Base-by-base conservation (phyloP, 2,113 vertebrate species). In the Muscicapa adusta region DNA sequence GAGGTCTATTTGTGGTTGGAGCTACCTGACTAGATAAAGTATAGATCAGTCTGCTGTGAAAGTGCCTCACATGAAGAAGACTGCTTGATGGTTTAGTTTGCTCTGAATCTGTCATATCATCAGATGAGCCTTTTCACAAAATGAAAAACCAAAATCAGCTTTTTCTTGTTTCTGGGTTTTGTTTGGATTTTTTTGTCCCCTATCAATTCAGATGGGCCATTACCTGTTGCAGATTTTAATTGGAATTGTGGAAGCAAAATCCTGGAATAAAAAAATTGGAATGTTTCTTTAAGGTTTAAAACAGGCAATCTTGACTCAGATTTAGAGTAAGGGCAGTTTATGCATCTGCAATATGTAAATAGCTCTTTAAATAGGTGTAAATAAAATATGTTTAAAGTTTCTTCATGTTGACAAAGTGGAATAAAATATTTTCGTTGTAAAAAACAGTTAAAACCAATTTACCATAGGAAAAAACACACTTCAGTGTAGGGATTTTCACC, bases 1-100 rank as follows among this genome's bases (percentile, higher is more conserved):
- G 94, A 94, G 83, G 51, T 96, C 79, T 96, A 77, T 91, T 91
- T 94, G 92, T 96, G 86, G 43, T 70, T 96, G 94, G 94, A 96
- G 76, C 80, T 74, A 84, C 89, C 83, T 96, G 80, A 67, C 83
- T 95, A 97, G 86, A 63, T 92, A 94, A 91, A 95, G 25, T 38
- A 53, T 93, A 94, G 95, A 84, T 92, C 66, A 96, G 86, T 89
- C 84, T 96, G 76, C 93, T 94, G 19, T 91, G 65, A 92, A 93
- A 91, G 33, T 84, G 67, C 15, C 57, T 87, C 54, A 72, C 42
- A 65, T 61, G 80, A 94, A 92, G 94, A 95, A 92, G 83, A 88
- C 61, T 75, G 51, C 43, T 43, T 75, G 68, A 36, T 88, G 80
- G 43, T 86, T 88, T 91, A 91, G 89, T 84, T 89, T 88, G 68